These are phyloP conservation scores for Hephaestus fuliginosus DNA, from an alignment of 2,797 vertebrate species.

Conservation along the genomic window DNA sequence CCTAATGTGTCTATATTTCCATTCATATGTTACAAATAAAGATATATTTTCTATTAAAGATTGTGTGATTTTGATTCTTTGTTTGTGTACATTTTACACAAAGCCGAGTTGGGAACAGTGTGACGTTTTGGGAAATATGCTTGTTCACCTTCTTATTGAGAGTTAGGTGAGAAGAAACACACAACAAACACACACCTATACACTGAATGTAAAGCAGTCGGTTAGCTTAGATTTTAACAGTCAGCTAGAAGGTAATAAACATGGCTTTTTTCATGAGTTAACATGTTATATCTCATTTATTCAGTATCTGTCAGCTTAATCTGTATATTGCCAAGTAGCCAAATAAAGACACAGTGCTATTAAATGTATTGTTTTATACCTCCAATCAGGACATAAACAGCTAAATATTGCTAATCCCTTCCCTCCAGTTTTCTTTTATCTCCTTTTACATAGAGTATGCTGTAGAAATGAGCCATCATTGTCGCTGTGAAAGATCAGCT, in stretches of 20 bases:
- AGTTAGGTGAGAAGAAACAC: not conserved
- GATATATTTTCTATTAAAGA: not conserved
- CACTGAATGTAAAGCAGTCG: not conserved
- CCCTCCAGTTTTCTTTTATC: no score
- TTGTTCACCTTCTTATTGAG: not conserved
- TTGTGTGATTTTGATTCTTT: not conserved
- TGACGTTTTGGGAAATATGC: not conserved
- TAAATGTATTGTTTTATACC: no score
- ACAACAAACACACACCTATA: not conserved
- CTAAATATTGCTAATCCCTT: no score
- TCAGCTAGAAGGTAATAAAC: not conserved
- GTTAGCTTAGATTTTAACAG: not conserved
- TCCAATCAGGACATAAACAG: no score
- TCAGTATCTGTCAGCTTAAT: not conserved
- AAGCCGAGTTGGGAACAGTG: not conserved
- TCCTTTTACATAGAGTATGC: no score
- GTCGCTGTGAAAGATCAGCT: not conserved
- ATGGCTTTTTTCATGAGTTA: not conserved
- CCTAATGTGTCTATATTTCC: not conserved
- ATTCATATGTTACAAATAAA: constrained; percentile 48
- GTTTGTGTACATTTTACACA: not conserved
- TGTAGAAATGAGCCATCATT: not conserved
- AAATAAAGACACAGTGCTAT: not conserved
- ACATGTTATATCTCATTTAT: not conserved
- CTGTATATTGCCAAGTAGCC: not conserved